phyloP scores from a whole-genome alignment of 2,113 vertebrate species.

The Tragulus kanchil region DNA sequence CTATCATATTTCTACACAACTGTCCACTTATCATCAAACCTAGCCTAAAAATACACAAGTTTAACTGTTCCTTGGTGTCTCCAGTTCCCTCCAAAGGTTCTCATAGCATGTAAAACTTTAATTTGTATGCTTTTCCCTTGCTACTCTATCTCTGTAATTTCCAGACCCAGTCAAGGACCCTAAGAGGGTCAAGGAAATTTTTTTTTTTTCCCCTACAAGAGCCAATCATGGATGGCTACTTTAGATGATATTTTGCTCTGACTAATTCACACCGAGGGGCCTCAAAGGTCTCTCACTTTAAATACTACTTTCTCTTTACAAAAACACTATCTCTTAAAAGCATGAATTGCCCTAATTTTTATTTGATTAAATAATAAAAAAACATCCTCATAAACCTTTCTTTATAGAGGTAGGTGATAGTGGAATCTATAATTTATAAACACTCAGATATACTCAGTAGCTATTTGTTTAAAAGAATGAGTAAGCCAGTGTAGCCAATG shows the following conservation, averaged over 20 bases:
- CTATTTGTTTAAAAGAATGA: constrained; percentile 32
- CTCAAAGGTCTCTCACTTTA: not conserved
- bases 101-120: not conserved
- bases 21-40: not conserved
- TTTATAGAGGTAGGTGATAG: constrained; percentile 20
- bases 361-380: constrained; percentile 9
- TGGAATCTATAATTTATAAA: constrained; percentile 15
- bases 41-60: not conserved
- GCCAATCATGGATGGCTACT: not conserved
- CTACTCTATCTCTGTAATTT: not conserved
- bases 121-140: not conserved
- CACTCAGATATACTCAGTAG: not conserved
- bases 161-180: not conserved
- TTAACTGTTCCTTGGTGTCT: not conserved
- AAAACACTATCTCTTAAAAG: constrained; percentile 46
- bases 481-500: constrained; percentile 11
- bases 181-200: not conserved
- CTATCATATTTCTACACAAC: not conserved
- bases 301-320: constrained; percentile 33
- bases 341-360: not conserved
- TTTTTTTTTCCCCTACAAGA: not conserved
- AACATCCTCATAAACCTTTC: not conserved
- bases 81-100: not conserved
- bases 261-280: not conserved
- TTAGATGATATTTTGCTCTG: not conserved